Conservation (phyloP, 2,797 vertebrate genomes). For the Prionace glauca region DNA sequence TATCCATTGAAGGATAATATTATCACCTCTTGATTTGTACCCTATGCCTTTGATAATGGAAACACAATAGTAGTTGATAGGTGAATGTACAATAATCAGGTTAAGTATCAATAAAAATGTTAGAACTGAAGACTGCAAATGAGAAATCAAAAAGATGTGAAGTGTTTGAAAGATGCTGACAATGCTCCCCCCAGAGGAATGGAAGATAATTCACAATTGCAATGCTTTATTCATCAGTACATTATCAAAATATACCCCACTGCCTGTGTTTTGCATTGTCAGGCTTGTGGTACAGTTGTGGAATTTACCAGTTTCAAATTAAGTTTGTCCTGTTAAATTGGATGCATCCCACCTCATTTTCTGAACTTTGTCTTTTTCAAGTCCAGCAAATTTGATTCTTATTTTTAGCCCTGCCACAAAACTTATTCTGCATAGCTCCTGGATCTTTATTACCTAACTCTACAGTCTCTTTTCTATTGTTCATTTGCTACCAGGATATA, state of each 20-base stretch:
- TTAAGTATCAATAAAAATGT: background rate
- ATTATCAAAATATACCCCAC: background rate
- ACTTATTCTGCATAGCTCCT: background rate
- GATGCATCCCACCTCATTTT: background rate
- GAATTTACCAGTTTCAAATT: background rate
- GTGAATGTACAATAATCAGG: background rate
- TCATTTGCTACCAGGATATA: background rate
- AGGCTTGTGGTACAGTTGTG: background rate
- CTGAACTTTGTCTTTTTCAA: background rate
- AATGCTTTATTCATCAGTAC: background rate
- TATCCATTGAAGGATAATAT: background rate
- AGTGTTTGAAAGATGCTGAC: background rate
- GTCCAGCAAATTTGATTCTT: background rate
- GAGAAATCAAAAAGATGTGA: background rate
- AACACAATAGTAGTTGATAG: background rate
- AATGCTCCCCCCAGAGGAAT: slow-evolving; percentile 23
- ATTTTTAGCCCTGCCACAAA: background rate
- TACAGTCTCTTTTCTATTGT: background rate
- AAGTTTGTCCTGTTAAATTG: background rate
- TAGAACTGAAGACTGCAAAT: background rate
- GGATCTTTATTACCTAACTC: background rate
- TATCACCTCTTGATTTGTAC: background rate
- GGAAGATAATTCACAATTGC: background rate
- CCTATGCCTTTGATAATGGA: background rate
- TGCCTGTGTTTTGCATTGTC: background rate